Evolutionary conservation across 2,113 vertebrate genomes (phyloP).

Genomic region (Panthera tigris): DNA sequence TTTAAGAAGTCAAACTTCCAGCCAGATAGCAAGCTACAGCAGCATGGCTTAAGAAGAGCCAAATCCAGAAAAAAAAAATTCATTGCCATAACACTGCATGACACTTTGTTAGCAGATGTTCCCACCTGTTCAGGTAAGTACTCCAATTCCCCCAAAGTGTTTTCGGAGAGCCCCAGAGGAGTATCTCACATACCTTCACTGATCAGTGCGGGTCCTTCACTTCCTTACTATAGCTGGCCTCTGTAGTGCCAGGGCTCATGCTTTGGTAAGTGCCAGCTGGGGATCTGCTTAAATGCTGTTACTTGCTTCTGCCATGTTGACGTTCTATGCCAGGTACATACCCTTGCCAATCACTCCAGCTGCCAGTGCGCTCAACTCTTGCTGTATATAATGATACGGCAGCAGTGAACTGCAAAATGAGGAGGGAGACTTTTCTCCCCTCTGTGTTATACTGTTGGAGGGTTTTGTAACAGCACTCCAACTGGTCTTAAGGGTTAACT

Average conservation of each 20-base stretch:
- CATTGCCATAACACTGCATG: neutral
- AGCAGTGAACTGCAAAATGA: neutral
- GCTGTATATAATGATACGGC: neutral
- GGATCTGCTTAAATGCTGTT: neutral
- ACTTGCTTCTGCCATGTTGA: neutral
- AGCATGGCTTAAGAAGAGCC: neutral
- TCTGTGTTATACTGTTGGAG: neutral
- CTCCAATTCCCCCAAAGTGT: neutral
- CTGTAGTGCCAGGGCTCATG: neutral
- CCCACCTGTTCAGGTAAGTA: neutral
- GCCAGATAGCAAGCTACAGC: neutral
- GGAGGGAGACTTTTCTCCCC: neutral
- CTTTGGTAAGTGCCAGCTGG: neutral
- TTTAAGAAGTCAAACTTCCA: conserved; percentile 30
- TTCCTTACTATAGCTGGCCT: neutral
- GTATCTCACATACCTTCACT: neutral
- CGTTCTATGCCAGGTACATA: neutral
- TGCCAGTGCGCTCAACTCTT: too few species aligned
- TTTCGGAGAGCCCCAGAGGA: neutral
- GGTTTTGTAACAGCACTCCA: neutral
- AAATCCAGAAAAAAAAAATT: neutral
- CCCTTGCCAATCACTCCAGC: neutral
- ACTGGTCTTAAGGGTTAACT: neutral
- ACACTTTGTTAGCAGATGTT: neutral
- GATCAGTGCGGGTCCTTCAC: neutral